Evolutionary conservation across 1,140 invertebrate genomes (phyloP), one percentile per base, ranked within the genome.

Genomic region (Ladona fulva): DNA sequence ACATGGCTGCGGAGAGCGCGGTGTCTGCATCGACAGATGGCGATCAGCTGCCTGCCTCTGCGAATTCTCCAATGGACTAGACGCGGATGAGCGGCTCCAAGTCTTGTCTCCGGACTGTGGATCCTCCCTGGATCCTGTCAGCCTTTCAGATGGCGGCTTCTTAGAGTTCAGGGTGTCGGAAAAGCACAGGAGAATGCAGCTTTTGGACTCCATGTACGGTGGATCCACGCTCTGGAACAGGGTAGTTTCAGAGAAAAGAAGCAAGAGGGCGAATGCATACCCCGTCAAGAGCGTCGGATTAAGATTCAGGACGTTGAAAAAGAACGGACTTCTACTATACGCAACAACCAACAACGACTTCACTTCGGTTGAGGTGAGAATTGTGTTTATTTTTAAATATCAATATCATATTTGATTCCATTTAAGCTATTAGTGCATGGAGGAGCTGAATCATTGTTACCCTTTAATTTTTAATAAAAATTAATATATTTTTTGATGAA

Each of bases 291-390:
- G 87, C 14, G 85, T 97, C 0, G 91, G 92, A 74, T 86, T 98
- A n/a, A 87, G 91, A 79, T 96, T 97, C 82, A 88, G 93, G 81
- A 97, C 95, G 0, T 87, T 91, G 0, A 89, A 90, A 82, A 86
- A 88, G 44, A 88, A 93, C 82, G 95, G 94, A 11, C 85, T 96
- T 14, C 83, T 98, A 1, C 87, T 97, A 77, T 94, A 94, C 82
- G 89, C 93, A 0, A 93, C 93, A 0, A 95, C 92, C 6, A 94
- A 95, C 82, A 94, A 95, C 82, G 94, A 96, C 85, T 96, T 90
- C 82, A 96, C 95, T 19, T 88, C 93, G 1, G 84, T 96, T 75
- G 92, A 95, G 86, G 87, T 95, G 29, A 37, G 8, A 37, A 37
- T 37, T 37, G 1, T 5, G 3, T 37, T 37, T 1, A 37, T 37